phyloP scores from a whole-genome alignment of 2,888 invertebrate genomes.

The Lochmaea crataegi region DNA sequence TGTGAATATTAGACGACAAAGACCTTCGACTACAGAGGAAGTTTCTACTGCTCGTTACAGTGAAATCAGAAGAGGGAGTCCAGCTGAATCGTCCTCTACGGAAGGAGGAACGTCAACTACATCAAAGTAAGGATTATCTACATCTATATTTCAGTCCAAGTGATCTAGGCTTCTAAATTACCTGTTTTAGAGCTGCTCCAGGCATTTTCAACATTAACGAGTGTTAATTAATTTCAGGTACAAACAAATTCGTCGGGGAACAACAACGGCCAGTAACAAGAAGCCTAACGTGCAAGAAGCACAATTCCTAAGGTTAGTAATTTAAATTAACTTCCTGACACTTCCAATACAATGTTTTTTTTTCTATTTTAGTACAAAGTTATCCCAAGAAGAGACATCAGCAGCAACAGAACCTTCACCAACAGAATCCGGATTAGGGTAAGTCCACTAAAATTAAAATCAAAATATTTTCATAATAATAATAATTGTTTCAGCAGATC shows the following conservation, averaged over 20 bases:
- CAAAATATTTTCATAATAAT: constrained; percentile 1
- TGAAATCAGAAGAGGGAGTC: constrained; percentile 49
- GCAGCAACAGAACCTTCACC: constrained; percentile 1
- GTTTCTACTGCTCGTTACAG: constrained; percentile 48
- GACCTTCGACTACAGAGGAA: constrained; percentile 66
- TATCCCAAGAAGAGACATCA: constrained; percentile 15
- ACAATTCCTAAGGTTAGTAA: constrained; percentile 1
- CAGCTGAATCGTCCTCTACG: constrained; percentile 37
- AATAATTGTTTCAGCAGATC: constrained; percentile 23
- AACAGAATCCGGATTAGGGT: constrained; percentile 11
- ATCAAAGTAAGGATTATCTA: constrained; percentile 32
- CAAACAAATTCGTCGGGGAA: constrained; percentile 49
- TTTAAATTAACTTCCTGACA: no score
- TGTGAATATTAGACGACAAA: constrained; percentile 77
- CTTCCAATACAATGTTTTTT: neutral
- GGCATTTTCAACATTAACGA: neutral
- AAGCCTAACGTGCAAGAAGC: constrained; percentile 24
- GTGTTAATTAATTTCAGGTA: constrained; percentile 38
- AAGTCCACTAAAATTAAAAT: neutral
- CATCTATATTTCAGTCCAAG: no score
- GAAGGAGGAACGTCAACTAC: constrained; percentile 34
- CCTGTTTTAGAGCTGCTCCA: no score
- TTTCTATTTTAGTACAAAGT: constrained; percentile 7
- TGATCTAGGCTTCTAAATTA: no score
- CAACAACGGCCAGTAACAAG: constrained; percentile 39